Base-by-base conservation (phyloP, 1,140 invertebrate genomes). In the Alviniconcha marisindica region DNA sequence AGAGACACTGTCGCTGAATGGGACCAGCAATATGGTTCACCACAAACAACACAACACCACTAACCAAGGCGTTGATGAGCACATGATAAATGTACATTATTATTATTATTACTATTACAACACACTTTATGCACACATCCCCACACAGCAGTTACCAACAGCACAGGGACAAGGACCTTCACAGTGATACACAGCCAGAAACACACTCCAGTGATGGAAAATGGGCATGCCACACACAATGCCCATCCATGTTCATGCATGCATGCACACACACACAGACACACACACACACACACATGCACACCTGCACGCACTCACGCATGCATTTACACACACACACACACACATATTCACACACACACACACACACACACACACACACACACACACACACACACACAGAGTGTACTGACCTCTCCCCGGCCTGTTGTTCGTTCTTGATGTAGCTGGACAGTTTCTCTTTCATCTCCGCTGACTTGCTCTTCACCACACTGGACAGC, bases 391-490 rank as follows among this genome's bases (percentile, higher is more conserved):
- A 66, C 60, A 66, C 15, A 60, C 3, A 60, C 56, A 24, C 10
- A 24, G 4, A 60, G 56, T 60, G 24, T 24, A 40, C 69, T 4
- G 15, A 80, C 78, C 78, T 80, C 31, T 80, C 78, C 12, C 56
- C 33, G 0, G 51, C 56, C 40, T 80, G 78, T 5, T 40, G 78
- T 12, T 93, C 92, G 85, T 93, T 93, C 82, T 93, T 93, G 86
- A 99, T 98, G 89, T 98, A 98, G 92, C 98, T 98, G 66, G 98
- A 96, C 71, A 99, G 92, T 94, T 97, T 98, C 24, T 96, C 97
- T 91, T 97, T 99, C 38, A 99, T 96, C 93, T 97, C 97, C 82
- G 96, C 96, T 42, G 97, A 96, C 93, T 98, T 98, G n/a, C 95
- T 95, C 93, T 96, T 97, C 95, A 98, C 96, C 12, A 95, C 96